A percentile compares a stretch with the other conserved stretches of the same genome.
Evolutionary conservation across 2,113 vertebrate species (phyloP).

Genomic region (Podarcis raffonei): DNA sequence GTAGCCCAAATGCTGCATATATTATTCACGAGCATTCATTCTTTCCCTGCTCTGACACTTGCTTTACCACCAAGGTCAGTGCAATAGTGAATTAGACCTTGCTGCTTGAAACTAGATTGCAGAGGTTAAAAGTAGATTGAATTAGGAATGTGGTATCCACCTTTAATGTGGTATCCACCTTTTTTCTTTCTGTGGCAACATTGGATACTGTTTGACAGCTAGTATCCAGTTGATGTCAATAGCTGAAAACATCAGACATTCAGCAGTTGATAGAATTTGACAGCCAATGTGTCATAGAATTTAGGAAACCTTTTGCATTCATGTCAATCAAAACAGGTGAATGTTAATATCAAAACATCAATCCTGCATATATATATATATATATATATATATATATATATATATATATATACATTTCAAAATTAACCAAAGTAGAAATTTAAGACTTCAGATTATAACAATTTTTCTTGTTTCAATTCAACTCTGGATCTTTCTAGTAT

Average conservation of each 20-base stretch:
- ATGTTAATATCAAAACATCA: not conserved
- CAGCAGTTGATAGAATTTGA: not conserved
- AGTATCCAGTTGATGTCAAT: not conserved
- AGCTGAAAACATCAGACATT: not conserved
- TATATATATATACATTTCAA: not conserved
- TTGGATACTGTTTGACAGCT: not conserved
- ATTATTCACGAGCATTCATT: conserved; percentile 13
- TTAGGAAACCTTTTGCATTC: not conserved
- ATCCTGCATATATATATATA: not conserved
- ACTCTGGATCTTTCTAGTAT: not conserved
- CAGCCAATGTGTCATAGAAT: not conserved
- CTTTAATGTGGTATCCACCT: not conserved
- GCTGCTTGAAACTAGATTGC: not conserved
- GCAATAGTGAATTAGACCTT: not conserved
- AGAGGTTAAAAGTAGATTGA: not conserved
- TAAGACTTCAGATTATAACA: not conserved
- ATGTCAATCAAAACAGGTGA: not conserved
- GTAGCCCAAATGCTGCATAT: not conserved
- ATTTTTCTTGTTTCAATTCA: not conserved
- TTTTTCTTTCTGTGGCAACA: not conserved
- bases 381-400: too few relatives aligned
- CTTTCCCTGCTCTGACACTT: not conserved
- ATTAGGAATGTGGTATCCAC: not conserved
- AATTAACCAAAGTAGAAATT: not conserved
- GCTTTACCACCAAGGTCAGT: not conserved